Base-by-base conservation (phyloP, 2,888 invertebrate genomes). In the Rhamnusium bicolor region DNA sequence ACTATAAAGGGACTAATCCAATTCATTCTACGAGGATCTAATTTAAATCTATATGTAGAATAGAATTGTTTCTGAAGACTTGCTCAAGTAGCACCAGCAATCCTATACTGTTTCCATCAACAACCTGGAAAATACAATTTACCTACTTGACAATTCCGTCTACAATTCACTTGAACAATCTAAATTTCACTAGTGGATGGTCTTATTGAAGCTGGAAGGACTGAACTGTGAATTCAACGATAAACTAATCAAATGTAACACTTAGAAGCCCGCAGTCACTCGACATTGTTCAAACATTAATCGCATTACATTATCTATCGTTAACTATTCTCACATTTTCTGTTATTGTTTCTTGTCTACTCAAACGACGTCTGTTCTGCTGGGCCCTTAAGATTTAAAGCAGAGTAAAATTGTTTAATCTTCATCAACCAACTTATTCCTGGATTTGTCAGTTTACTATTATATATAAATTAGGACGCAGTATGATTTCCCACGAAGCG, bases 221-320 rank as follows among this genome's bases (percentile, higher is more conserved):
- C 47, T 46, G 46, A 61, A 61, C 61, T 47, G 61, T 61, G 47
- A 47, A 47, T 47, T 46, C 21, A 14, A 61, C 61, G 61, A 47
- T 61, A 61, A 61, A 18, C 61, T 47, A 47, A 61, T 61, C 61
- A 46, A 61, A 61, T 47, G 46, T 61, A 61, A 21, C 61, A 47
- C 21, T 61, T 21, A 46, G 47, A n/a, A 40, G 40, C 40, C 40
- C 40, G 40, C 40, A 40, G 19, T 18, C 14, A 27, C 18, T 32
- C 14, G 54, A 54, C 54, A 58, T 47, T 61, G 61, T 61, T 46
- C 46, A 46, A n/a, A 51, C 61, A 32, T 47, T 46, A 61, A 61
- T 61, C 46, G 61, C 47, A 18, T 47, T 61, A 47, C 46, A 18
- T 46, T 61, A 61, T 61, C 61, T 61, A 18, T 18, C 18, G 14